Percentiles rank a stretch among this genome's conserved stretches.
Conservation (phyloP, 2,888 invertebrate species). For the Philonicus albiceps region DNA sequence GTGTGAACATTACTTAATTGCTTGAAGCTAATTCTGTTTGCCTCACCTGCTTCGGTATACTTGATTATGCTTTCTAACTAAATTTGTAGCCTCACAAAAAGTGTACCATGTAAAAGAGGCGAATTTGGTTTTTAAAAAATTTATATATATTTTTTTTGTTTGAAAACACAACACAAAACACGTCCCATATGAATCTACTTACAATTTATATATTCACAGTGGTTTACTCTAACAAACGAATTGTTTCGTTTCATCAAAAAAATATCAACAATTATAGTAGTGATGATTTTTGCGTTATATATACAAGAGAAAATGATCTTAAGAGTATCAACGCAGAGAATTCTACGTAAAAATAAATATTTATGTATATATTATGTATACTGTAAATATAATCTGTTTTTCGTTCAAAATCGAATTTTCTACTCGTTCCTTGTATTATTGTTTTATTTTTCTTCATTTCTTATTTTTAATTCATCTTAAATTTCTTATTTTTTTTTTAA, state of each 20-base stretch:
- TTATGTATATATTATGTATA: neutral
- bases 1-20: neutral
- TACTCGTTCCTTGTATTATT: constrained; percentile 8
- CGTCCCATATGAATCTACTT: neutral
- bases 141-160: neutral
- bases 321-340: neutral
- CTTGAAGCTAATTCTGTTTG: neutral
- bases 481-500: neutral
- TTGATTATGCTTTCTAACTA: neutral
- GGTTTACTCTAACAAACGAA: neutral
- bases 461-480: neutral
- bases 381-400: constrained; percentile 5
- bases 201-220: constrained; percentile 23
- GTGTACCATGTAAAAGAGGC: neutral
- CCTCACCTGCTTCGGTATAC: neutral
- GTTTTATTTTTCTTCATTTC: neutral
- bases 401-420: constrained; percentile 8
- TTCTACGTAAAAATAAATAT: constrained; percentile 17
- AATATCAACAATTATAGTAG: constrained; percentile 9
- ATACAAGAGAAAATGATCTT: neutral
- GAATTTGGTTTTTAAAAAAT: neutral
- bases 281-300: neutral
- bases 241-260: constrained; percentile 9
- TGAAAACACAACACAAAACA: neutral
- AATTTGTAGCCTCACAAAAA: neutral